Conservation (phyloP, 2,888 invertebrate species). For the Hydropsyche betteni region DNA sequence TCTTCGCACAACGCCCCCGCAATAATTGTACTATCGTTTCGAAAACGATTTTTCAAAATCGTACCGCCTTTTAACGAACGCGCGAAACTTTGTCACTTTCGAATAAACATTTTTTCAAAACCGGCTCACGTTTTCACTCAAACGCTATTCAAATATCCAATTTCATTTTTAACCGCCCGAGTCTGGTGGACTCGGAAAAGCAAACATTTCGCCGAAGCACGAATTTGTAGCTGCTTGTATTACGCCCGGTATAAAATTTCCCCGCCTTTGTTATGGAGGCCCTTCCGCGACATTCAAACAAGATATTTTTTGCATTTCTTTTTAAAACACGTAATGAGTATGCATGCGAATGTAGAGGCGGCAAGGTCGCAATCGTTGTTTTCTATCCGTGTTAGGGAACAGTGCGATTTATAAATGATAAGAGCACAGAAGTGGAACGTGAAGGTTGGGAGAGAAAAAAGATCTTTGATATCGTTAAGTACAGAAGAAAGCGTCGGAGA, state of each 20-base stretch:
- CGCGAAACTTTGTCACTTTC: not conserved
- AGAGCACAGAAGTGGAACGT: not conserved
- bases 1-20: not conserved
- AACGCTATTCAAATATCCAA: slow-evolving; percentile 30
- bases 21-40: too few species aligned
- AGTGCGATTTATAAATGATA: slow-evolving; percentile 24
- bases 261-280: too few species aligned
- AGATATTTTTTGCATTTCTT: too few species aligned
- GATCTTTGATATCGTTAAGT: slow-evolving; percentile 17
- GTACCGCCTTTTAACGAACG: not conserved
- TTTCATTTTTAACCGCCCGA: slow-evolving; percentile 12
- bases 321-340: too few species aligned
- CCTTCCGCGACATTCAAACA: too few species aligned
- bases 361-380: too few species aligned
- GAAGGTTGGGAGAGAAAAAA: slow-evolving; percentile 16
- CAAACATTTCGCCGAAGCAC: too few species aligned
- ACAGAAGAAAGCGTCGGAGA: slow-evolving; percentile 3
- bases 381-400: not conserved
- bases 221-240: too few species aligned
- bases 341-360: too few species aligned
- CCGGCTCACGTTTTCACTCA: slow-evolving; percentile 24
- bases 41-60: too few species aligned
- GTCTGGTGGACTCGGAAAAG: too few species aligned
- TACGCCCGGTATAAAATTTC: too few species aligned
- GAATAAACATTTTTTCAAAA: slow-evolving; percentile 1